phyloP scores from a whole-genome alignment of 2,113 vertebrate genomes.

The Hydrolagus affinis region DNA sequence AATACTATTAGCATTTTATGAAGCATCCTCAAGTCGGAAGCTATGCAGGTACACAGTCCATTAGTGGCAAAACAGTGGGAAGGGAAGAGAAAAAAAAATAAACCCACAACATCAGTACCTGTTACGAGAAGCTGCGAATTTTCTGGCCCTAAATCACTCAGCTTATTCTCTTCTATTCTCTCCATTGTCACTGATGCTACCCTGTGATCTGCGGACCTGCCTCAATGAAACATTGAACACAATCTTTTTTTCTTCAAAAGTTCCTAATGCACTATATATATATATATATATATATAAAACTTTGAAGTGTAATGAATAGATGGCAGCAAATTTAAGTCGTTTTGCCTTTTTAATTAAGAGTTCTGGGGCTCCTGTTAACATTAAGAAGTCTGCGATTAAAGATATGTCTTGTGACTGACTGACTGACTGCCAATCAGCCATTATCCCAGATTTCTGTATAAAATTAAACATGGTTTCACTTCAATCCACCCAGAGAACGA shows the following conservation, averaged over 20 bases:
- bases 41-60: background rate
- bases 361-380: background rate
- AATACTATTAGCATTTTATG: background rate
- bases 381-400: background rate
- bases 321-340: too few species aligned
- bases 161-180: background rate
- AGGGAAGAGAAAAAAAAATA: background rate
- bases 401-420: background rate
- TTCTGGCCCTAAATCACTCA: background rate
- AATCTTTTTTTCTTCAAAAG: background rate
- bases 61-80: background rate
- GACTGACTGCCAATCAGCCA: background rate
- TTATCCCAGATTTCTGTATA: background rate
- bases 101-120: background rate
- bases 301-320: too few species aligned
- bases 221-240: background rate
- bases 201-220: background rate
- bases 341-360: too few species aligned
- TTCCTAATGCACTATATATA: background rate
- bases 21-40: background rate
- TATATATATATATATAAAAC: too few species aligned
- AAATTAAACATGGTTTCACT: background rate
- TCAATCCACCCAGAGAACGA: background rate
- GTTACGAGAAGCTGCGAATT: background rate
- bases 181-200: too few species aligned